A percentile compares a stretch with the other conserved stretches of the same genome.
phyloP scores from a whole-genome alignment of 2,113 vertebrate species.

The Guaruba guarouba region DNA sequence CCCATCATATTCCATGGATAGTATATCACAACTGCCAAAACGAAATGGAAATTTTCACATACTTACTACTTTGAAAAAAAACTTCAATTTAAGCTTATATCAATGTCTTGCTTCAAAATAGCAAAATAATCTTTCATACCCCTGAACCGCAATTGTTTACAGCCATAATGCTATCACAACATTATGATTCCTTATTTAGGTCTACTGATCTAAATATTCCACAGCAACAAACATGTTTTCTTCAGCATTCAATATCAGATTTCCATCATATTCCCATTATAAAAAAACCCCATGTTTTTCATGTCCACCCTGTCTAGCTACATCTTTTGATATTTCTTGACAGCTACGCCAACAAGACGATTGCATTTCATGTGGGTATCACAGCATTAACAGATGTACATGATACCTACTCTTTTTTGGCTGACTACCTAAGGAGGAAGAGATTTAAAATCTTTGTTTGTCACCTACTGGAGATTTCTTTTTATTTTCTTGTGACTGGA shows the following conservation, averaged over 20 bases:
- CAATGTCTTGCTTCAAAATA: background rate
- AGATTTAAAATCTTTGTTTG: background rate
- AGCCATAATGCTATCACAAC: background rate
- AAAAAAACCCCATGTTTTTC: fast-evolving
- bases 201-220: background rate
- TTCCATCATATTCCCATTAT: background rate
- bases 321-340: background rate
- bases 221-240: background rate
- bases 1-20: background rate
- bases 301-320: background rate
- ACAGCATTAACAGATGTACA: background rate
- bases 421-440: background rate
- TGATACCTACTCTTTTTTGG: background rate
- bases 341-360: background rate
- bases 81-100: background rate
- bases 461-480: background rate
- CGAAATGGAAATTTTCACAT: background rate
- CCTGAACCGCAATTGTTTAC: background rate
- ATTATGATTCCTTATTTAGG: background rate
- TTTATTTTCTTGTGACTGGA: background rate
- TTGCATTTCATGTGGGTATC: background rate
- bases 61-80: background rate
- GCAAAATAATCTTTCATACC: background rate
- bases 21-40: background rate
- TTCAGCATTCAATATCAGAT: background rate